Evolutionary conservation across 2,797 vertebrate species (phyloP), one percentile per base, ranked within the genome.

Genomic region (Orientallactaga sibirica): DNA sequence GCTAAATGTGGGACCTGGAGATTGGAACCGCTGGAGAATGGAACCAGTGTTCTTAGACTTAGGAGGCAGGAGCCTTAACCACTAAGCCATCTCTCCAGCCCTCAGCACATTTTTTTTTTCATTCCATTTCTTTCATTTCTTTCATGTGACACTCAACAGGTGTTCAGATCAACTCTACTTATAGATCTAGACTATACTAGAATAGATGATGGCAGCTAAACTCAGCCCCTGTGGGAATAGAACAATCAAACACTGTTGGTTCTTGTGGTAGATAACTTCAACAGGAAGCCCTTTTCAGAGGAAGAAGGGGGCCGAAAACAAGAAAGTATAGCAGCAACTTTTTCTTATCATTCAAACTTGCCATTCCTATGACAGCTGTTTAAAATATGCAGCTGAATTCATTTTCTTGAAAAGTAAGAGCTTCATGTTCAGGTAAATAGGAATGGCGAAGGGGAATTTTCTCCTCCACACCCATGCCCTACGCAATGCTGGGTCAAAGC

Each of bases 131-230:
- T 58, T 58, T 12, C 11, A 58, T 58, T 58, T 58, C 55, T 58
- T 58, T 58, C 16, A 58, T 58, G 55, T 55, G 55, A 58, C 55
- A 14, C 55, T 95, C 75, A 92, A 86, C 48, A 91, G 66, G 88
- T 29, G 48, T 52, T 77, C 48, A 77, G 48, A 71, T 81, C 55
- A 75, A 76, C 48, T 92, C 70, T 84, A 33, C 66, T 81, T 94
- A 79, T 86, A 97, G 91, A 94, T 89, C 95, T 96, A 87, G 64
- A 83, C n/a, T 73, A 7, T 87, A 95, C 6, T 25, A 33, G 70
- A 16, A 89, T 81, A 97, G 93, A 94, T 92, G 75, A 88, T 88
- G 91, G 92, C 37, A 7, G 19, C 76, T 96, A 96, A 97, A 97
- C 75, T 94, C 41, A 93, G 88, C 93, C 95, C 48, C 70, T 93